phyloP scores from a whole-genome alignment of 2,888 invertebrate genomes.

The Lithophane semibrunnea region DNA sequence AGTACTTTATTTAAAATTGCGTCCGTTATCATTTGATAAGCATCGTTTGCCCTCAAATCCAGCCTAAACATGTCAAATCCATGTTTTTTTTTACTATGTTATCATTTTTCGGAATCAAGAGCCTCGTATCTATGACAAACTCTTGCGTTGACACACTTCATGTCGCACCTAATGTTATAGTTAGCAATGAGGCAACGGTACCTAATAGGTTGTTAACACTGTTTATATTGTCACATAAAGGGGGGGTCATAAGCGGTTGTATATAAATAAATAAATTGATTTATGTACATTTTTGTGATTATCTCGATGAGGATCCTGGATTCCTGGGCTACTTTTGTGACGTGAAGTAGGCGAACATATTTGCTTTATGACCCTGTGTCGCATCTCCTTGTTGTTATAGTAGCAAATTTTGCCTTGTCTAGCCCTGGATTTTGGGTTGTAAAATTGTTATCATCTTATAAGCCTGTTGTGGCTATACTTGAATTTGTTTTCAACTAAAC shows the following conservation, averaged over 20 bases:
- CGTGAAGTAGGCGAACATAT: not conserved
- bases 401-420: not conserved
- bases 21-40: slow-evolving; percentile 33
- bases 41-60: slow-evolving; percentile 26
- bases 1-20: not conserved
- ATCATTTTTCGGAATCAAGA: slow-evolving; percentile 26
- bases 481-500: not conserved
- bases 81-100: slow-evolving; percentile 30
- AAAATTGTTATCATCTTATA: not conserved
- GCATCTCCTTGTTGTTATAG: not conserved
- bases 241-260: too few relatives aligned
- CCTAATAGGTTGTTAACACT: slow-evolving; percentile 40
- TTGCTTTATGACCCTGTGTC: not conserved
- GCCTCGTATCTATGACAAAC: slow-evolving; percentile 20
- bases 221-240: slow-evolving; percentile 7
- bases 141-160: slow-evolving; percentile 11
- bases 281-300: slow-evolving; percentile 10
- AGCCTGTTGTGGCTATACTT: not conserved
- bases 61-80: slow-evolving; percentile 13
- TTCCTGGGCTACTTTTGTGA: slow-evolving; percentile 17
- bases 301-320: slow-evolving; percentile 1
- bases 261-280: slow-evolving; percentile 5
- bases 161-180: slow-evolving; percentile 10
- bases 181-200: slow-evolving; percentile 28
- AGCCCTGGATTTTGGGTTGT: not conserved